Conservation (phyloP, 2,888 invertebrate species). For the Caenorhabditis macrosperma region DNA sequence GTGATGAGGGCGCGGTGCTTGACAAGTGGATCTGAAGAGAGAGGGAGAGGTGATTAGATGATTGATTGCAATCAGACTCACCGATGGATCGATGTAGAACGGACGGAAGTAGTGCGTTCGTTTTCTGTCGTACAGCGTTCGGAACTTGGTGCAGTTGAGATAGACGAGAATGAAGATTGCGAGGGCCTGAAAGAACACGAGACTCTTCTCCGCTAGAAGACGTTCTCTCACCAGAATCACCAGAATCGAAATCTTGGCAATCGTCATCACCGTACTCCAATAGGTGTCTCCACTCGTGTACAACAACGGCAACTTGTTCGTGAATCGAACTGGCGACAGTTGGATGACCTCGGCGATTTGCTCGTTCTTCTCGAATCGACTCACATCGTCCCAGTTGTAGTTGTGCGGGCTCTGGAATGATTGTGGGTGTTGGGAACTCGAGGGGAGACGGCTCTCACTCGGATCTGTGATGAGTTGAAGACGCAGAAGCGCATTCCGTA, state of each 20-base stretch:
- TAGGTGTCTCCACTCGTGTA: conserved; percentile 28
- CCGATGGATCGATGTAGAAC: conserved; percentile 66
- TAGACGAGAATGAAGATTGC: conserved; percentile 70
- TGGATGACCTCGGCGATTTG: conserved; percentile 55
- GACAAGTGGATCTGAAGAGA: conserved; percentile 48
- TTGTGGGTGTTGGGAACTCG: not conserved
- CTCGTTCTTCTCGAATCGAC: conserved; percentile 47
- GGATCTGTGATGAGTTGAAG: conserved; percentile 59
- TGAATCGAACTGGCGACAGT: conserved; percentile 62
- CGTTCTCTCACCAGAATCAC: conserved; percentile 50
- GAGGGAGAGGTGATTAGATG: not conserved
- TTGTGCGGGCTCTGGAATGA: conserved; percentile 55
- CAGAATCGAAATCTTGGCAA: conserved; percentile 65
- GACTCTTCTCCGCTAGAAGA: too few species aligned
- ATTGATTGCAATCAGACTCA: conserved; percentile 2
- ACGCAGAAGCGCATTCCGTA: conserved; percentile 74
- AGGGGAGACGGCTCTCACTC: conserved; percentile 30
- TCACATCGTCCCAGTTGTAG: conserved; percentile 62
- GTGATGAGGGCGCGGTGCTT: conserved; percentile 22
- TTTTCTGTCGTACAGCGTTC: conserved; percentile 68
- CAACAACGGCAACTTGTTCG: conserved; percentile 46
- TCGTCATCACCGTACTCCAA: conserved; percentile 63
- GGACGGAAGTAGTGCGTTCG: conserved; percentile 72
- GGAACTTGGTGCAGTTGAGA: conserved; percentile 70
- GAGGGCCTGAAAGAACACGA: conserved; percentile 14